phyloP scores from a whole-genome alignment of 2,888 invertebrate genomes.

The Caprella mutica region DNA sequence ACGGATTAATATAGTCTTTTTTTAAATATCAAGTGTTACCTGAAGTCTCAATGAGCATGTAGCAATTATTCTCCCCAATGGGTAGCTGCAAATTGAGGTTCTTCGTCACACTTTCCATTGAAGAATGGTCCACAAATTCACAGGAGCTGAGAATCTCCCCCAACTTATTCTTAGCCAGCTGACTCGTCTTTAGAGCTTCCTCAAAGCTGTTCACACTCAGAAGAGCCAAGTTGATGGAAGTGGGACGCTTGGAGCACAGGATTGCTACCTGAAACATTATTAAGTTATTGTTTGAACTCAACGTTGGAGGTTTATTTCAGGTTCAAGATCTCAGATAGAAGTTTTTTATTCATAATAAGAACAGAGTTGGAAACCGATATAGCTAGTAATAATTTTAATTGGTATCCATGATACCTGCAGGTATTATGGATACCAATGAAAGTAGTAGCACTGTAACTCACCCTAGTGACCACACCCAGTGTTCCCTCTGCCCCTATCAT shows the following conservation, averaged over 20 bases:
- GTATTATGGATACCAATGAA: no score
- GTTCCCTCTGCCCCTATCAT: slow-evolving; percentile 98
- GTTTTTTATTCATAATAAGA: no score
- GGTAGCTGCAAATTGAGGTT: slow-evolving; percentile 51
- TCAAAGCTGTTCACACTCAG: slow-evolving; percentile 75
- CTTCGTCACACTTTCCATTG: slow-evolving; percentile 55
- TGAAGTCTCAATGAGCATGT: slow-evolving; percentile 73
- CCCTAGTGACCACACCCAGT: slow-evolving; percentile 79
- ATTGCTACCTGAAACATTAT: slow-evolving; percentile 67
- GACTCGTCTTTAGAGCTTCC: slow-evolving; percentile 61
- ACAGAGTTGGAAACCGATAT: no score
- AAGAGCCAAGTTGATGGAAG: slow-evolving; percentile 72
- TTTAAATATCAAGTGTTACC: no score
- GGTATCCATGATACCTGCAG: no score
- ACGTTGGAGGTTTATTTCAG: no score
- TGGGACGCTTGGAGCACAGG: slow-evolving; percentile 74
- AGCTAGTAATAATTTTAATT: no score
- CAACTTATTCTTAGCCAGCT: slow-evolving; percentile 58
- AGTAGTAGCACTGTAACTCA: no score
- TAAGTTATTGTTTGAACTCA: no score
- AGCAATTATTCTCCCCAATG: slow-evolving; percentile 46
- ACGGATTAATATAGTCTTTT: slow-evolving; percentile 47
- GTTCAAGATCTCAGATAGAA: no score
- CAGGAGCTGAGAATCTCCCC: slow-evolving; percentile 90
- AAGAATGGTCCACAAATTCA: slow-evolving; percentile 75